Base-by-base conservation (phyloP, 2,797 vertebrate genomes). In the Helarctos malayanus region DNA sequence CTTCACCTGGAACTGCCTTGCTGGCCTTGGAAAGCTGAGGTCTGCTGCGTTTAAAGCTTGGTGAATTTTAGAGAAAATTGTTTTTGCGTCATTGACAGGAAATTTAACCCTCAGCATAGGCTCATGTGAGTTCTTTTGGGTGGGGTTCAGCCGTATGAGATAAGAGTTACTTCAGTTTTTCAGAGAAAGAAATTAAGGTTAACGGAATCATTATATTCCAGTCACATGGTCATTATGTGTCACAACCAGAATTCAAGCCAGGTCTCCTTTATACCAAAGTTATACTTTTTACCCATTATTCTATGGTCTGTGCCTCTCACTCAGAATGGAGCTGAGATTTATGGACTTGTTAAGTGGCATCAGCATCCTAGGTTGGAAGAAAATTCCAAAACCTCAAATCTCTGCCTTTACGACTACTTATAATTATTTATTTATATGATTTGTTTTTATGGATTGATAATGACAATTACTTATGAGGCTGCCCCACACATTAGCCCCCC, bases 1-100 rank as follows among this genome's bases (percentile, higher is more conserved):
- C 94, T 91, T 98, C 87, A 97, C 95, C 97, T 97, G 91, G 75
- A 98, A 94, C 82, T 95, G 76, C 89, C 95, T 97, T 91, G 81
- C 92, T 94, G 94, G 87, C 78, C 35, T 90, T 96, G 79, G 71
- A 78, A 96, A 98, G 95, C 96, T 84, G 59, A 98, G 90, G 49
- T 90, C 81, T 98, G 82, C 56, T 95, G 19, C 79, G 38, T 91
- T 97, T 97, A 94, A 86, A 98, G 93, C 69, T 71, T 69, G 69
- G 89, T 96, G 61, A 49, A 69, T 98, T 97, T 97, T 88, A 89
- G 96, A 96, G 93, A 92, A 81, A 94, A 94, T 23, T 81, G 59
- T 89, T 97, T 95, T 94, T 23, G 8, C 25, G 41, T 92, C 38
- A 68, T 47, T 52, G 21, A 68, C 18, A 52, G 82, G 71, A 95